These are phyloP conservation scores for Cheiracanthium punctorium DNA, from an alignment of 2,888 invertebrate species.

Conservation along the genomic window DNA sequence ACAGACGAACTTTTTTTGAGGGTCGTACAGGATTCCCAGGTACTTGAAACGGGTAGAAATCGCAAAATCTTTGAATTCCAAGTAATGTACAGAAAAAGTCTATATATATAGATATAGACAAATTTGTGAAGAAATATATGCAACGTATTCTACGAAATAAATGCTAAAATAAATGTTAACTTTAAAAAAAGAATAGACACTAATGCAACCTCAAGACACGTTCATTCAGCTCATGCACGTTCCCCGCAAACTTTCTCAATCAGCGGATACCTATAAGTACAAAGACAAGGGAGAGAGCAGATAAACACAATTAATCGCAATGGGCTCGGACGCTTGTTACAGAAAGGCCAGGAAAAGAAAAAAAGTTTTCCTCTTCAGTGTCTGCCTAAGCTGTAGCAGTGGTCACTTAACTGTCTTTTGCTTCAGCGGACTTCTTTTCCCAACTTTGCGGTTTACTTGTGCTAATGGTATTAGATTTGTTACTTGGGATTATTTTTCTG, in stretches of 20 bases:
- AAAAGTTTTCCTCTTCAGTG: not conserved
- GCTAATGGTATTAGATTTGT: not conserved
- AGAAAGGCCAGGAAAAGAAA: not conserved
- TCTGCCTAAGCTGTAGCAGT: not conserved
- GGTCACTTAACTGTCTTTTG: not conserved
- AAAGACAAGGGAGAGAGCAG: slow-evolving; percentile 49
- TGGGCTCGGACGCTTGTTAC: slow-evolving; percentile 6
- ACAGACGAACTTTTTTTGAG: too few relatives aligned
- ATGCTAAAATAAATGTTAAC: too few relatives aligned
- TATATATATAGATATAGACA: too few relatives aligned
- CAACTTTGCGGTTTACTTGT: not conserved
- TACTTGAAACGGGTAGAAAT: too few relatives aligned
- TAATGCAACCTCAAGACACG: too few relatives aligned
- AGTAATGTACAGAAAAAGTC: too few relatives aligned
- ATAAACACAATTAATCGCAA: slow-evolving; percentile 64
- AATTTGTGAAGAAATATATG: too few relatives aligned
- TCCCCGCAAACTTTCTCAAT: not conserved
- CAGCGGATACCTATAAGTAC: not conserved
- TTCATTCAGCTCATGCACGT: too few relatives aligned
- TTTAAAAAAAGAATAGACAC: too few relatives aligned
- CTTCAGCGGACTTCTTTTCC: not conserved
- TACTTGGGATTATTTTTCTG: not conserved
- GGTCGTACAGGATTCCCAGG: too few relatives aligned
- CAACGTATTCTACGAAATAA: too few relatives aligned
- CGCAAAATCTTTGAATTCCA: too few relatives aligned